A percentile compares a stretch with the other conserved stretches of the same genome.
Evolutionary conservation across 2,888 invertebrate species (phyloP).

Genomic region (Leptothorax acervorum): DNA sequence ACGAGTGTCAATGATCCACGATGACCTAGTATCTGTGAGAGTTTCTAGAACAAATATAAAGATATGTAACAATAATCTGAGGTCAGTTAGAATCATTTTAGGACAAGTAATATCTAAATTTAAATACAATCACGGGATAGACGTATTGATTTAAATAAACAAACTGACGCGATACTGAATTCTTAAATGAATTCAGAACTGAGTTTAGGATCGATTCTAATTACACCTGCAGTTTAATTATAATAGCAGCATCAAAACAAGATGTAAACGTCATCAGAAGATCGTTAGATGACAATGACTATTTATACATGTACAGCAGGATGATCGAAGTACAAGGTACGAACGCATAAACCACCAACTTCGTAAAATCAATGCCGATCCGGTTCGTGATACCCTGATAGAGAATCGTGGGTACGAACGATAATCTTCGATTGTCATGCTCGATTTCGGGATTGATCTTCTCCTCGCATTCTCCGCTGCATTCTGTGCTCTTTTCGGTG

Average conservation of each 20-base stretch:
- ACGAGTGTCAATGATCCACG: constrained; percentile 62
- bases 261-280: background rate
- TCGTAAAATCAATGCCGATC: constrained; percentile 78
- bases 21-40: constrained; percentile 67
- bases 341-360: constrained; percentile 78
- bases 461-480: constrained; percentile 49
- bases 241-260: background rate
- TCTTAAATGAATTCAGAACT: background rate
- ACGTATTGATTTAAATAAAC: constrained; percentile 7
- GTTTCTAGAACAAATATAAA: background rate
- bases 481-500: background rate
- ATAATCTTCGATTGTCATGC: constrained; percentile 74
- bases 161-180: background rate
- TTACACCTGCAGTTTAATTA: background rate
- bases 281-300: constrained; percentile 26
- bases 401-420: constrained; percentile 78
- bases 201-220: background rate
- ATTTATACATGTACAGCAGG: constrained; percentile 80
- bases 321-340: constrained; percentile 81
- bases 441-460: constrained; percentile 59
- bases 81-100: constrained; percentile 60
- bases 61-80: background rate
- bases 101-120: constrained; percentile 64
- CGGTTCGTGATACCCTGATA: constrained; percentile 77
- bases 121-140: constrained; percentile 63